These are phyloP conservation scores for Hyles euphorbiae DNA, from an alignment of 1,140 invertebrate genomes.

Conservation along the genomic window DNA sequence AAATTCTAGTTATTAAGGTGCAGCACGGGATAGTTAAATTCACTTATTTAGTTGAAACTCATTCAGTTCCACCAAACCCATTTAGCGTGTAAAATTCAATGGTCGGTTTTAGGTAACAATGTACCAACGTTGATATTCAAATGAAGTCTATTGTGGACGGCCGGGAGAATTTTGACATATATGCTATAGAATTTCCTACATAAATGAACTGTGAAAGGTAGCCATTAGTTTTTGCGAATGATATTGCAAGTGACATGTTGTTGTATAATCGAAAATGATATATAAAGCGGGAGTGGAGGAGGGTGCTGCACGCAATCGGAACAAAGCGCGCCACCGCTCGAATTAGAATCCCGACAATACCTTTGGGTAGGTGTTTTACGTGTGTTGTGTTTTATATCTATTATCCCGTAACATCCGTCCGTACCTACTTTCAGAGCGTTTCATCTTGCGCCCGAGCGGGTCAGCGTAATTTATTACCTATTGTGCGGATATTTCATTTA, in stretches of 20 bases:
- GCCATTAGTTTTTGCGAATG: background rate
- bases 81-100: too few relatives aligned
- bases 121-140: too few relatives aligned
- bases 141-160: too few relatives aligned
- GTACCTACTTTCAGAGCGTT: conserved; percentile 56
- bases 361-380: conserved; percentile 47
- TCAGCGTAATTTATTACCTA: conserved; percentile 73
- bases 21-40: too few relatives aligned
- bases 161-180: too few relatives aligned
- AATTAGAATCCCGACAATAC: conserved; percentile 44
- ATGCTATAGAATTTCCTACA: background rate
- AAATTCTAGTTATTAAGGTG: too few relatives aligned
- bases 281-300: background rate
- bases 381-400: conserved; percentile 52
- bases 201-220: background rate
- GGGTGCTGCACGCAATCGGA: conserved; percentile 1
- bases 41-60: too few relatives aligned
- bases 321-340: conserved; percentile 18
- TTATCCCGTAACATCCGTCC: conserved; percentile 49
- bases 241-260: background rate
- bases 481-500: conserved; percentile 73
- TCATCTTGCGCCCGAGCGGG: conserved; percentile 65
- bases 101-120: too few relatives aligned
- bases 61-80: too few relatives aligned
- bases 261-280: background rate